phyloP scores from a whole-genome alignment of 2,113 vertebrate species.

The Boleophthalmus pectinirostris region DNA sequence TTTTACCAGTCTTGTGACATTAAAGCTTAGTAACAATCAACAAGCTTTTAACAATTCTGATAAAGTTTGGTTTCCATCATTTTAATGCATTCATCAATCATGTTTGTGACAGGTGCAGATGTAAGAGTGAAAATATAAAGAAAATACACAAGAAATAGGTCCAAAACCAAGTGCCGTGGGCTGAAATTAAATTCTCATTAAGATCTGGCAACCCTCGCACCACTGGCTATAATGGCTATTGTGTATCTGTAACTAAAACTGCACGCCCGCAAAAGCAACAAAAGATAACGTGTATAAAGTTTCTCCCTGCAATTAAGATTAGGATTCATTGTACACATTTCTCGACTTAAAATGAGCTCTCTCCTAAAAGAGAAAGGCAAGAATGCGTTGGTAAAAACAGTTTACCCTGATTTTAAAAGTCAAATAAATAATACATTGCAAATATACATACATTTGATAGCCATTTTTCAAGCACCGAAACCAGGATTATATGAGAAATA shows the following conservation, averaged over 20 bases:
- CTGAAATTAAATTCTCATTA: slow-evolving; percentile 69
- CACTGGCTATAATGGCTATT: slow-evolving; percentile 9
- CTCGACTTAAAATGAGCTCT: not conserved
- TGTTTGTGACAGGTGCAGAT: slow-evolving; percentile 27
- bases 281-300: slow-evolving; percentile 4
- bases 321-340: not conserved
- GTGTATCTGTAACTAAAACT: slow-evolving; percentile 4
- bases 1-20: not conserved
- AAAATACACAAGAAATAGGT: slow-evolving; percentile 15
- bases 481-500: slow-evolving; percentile 12
- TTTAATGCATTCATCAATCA: slow-evolving; percentile 15
- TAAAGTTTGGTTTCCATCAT: slow-evolving; percentile 15
- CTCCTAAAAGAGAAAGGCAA: not conserved
- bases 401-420: not conserved
- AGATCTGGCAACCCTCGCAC: slow-evolving; percentile 47
- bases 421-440: slow-evolving; percentile 35
- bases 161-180: slow-evolving; percentile 59
- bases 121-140: slow-evolving; percentile 27
- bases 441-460: not conserved
- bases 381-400: not conserved
- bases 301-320: slow-evolving; percentile 10
- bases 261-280: slow-evolving; percentile 18
- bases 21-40: not conserved
- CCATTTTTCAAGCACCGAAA: not conserved
- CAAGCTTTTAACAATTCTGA: not conserved